These are phyloP conservation scores for Heliconius sara DNA, from an alignment of 2,888 invertebrate genomes.

Conservation along the genomic window DNA sequence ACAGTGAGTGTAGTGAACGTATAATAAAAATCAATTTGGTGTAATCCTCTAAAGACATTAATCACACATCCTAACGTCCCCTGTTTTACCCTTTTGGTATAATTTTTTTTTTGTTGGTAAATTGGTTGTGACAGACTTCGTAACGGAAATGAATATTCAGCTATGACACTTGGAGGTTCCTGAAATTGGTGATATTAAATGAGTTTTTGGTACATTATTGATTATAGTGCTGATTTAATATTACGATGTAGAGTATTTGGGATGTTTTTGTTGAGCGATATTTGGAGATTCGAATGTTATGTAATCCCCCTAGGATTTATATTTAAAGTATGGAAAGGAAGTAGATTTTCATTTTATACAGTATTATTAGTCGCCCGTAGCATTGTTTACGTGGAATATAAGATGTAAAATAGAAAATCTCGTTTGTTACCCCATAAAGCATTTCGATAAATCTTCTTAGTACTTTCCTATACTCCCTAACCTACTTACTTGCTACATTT, in stretches of 20 bases:
- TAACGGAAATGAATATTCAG: constrained; percentile 25
- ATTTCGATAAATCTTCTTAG: neutral
- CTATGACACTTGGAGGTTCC: constrained; percentile 13
- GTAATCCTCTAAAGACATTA: constrained; percentile 66
- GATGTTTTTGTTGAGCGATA: no score
- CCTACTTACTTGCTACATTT: neutral
- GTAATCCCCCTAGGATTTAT: no score
- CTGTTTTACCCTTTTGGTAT: constrained; percentile 57
- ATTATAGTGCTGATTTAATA: no score
- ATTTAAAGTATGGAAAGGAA: no score
- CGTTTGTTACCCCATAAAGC: no score
- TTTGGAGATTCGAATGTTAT: no score
- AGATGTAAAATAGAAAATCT: no score
- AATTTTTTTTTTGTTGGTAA: constrained; percentile 9
- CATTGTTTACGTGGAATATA: no score
- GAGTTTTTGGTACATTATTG: neutral
- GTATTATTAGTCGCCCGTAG: no score
- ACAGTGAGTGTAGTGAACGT: constrained; percentile 52
- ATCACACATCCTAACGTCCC: constrained; percentile 61
- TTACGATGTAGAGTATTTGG: neutral
- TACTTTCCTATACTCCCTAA: neutral
- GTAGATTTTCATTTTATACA: no score
- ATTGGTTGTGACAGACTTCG: constrained; percentile 31
- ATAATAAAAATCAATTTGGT: constrained; percentile 80
- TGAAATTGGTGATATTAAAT: neutral